Conservation (phyloP, 2,113 vertebrate species). For the Pseudorhombus dupliciocellatus region DNA sequence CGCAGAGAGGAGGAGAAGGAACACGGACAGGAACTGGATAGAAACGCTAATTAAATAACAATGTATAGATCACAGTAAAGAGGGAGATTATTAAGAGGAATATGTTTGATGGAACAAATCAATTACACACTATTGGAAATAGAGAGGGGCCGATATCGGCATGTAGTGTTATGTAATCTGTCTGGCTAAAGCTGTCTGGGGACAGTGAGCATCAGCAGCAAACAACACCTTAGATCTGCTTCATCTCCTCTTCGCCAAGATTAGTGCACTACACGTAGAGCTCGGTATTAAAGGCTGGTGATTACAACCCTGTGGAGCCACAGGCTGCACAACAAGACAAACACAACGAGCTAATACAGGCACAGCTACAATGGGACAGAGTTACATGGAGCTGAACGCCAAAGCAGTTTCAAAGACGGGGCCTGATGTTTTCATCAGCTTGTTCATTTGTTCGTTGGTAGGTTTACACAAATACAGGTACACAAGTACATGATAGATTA, state of each 20-base stretch:
- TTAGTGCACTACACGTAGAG: constrained; percentile 53
- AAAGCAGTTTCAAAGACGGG: constrained; percentile 13
- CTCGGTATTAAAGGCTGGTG: constrained; percentile 77
- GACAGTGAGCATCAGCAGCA: constrained; percentile 71
- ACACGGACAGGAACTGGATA: not conserved
- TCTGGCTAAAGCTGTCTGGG: constrained; percentile 45
- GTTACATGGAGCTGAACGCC: not conserved
- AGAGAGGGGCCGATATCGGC: constrained; percentile 23
- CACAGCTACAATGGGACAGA: not conserved
- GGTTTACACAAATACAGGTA: no score
- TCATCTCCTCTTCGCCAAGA: constrained; percentile 51
- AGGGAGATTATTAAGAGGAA: not conserved
- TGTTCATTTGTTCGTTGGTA: no score
- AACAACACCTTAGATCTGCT: constrained; percentile 76
- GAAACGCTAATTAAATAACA: not conserved
- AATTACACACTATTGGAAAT: not conserved
- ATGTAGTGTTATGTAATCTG: constrained; percentile 67
- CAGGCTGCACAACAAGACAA: constrained; percentile 2
- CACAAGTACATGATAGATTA: no score
- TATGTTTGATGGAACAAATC: not conserved
- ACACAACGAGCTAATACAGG: not conserved
- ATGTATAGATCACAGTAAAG: not conserved
- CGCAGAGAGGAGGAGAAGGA: not conserved
- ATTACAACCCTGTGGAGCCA: constrained; percentile 52
- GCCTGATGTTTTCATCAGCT: not conserved